Evolutionary conservation across 2,113 vertebrate species (phyloP), one percentile per base, ranked within the genome.

Genomic region (Abramis brama): DNA sequence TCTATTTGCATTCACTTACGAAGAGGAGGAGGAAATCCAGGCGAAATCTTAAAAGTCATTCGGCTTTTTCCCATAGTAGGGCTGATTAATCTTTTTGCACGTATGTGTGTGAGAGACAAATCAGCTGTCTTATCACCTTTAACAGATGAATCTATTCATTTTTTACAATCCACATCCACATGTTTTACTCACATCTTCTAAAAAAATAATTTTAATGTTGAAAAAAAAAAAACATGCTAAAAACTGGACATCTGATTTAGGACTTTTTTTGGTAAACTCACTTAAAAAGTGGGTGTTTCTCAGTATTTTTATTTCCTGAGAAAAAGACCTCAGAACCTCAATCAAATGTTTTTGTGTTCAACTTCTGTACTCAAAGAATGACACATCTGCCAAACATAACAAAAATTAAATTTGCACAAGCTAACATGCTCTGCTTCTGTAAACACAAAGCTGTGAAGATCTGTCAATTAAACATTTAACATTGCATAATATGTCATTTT

Each of bases 1-100:
- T 60, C 21, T 12, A 76, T 59, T 64, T 23, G 50, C 33, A 64
- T 66, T 86, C 62, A 70, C 19, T 43, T 39, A 21, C 45, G 60
- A 70, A 9, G 45, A 84, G 45, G 70, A 47, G 11, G 23, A 74
- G 71, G 71, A 74, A 74, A 74, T 74, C 43, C 17, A 23, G n/a
- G 59, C 19, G 52, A 45, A 83, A 71, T 43, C 25, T 23, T 52
- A 3, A 59, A 57, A 74, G 71, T 33, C 0, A 21, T 23, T 59
- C 39, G 77, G 77, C 21, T 25, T 43, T 80, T 45, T 13, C 19
- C 13, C 27, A 13, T 45, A 62, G 5, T 47, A 5, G 6, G 77
- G 6, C 12, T 43, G 12, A 4, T 6, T 33, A 59, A 59, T 59
- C 4, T 23, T 73, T 43, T 36, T 2, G 10, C 19, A 10, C 0